Percentiles rank a stretch among this genome's conserved stretches.
Conservation (phyloP, 2,113 vertebrate genomes). For the Fregata magnificens region DNA sequence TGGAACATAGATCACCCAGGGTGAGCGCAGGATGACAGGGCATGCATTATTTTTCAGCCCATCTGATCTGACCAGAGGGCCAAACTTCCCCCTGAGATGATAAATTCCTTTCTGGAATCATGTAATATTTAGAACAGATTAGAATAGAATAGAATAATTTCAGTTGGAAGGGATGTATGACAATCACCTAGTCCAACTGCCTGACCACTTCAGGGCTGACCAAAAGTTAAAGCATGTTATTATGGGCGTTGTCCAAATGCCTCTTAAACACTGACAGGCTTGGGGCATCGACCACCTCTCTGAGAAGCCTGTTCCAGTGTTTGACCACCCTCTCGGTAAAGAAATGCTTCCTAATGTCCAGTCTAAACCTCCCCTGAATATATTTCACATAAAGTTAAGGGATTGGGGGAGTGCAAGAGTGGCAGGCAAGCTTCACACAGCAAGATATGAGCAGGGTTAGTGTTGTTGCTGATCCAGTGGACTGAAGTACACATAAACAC, state of each 20-base stretch:
- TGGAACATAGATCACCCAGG: neutral
- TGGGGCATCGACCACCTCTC: neutral
- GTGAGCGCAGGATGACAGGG: neutral
- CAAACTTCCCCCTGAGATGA: neutral
- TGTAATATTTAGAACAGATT: neutral
- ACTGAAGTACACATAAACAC: neutral
- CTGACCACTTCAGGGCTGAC: neutral
- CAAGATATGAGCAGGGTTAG: neutral
- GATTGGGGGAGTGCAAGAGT: fast-evolving
- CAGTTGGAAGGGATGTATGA: neutral
- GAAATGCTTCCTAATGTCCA: neutral
- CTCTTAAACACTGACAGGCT: neutral
- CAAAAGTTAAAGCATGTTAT: neutral
- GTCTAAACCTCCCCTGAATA: neutral
- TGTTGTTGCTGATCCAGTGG: neutral
- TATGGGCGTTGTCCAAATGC: neutral
- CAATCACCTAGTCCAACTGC: neutral
- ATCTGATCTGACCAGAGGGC: neutral
- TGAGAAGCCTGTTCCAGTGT: neutral
- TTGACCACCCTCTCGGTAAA: neutral
- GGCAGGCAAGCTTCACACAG: neutral
- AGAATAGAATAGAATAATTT: neutral
- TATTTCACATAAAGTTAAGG: neutral
- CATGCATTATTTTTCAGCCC: neutral
- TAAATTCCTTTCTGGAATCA: neutral